Percentiles rank a stretch among this genome's conserved stretches.
phyloP scores from a whole-genome alignment of 2,113 vertebrate genomes.

The Tringa solitaria region DNA sequence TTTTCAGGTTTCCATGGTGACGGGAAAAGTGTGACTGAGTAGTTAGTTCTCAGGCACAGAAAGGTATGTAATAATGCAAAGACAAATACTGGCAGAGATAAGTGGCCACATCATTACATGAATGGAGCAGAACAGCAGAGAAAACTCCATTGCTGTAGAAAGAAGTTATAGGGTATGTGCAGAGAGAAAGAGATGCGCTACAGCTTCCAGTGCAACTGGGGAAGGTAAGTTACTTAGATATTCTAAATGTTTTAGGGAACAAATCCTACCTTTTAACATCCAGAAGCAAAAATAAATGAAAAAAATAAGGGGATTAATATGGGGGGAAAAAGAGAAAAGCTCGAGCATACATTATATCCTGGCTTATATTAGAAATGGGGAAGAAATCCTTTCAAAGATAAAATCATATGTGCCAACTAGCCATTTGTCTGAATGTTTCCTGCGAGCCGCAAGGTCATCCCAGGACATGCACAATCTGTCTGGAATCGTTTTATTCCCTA shows the following conservation, averaged over 20 bases:
- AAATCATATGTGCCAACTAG: neutral
- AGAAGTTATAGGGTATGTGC: fast-evolving
- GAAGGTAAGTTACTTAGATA: neutral
- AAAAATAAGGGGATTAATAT: neutral
- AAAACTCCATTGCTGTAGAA: neutral
- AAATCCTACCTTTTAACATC: neutral
- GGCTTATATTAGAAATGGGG: neutral
- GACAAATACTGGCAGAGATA: neutral
- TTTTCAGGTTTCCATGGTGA: slow-evolving; percentile 33
- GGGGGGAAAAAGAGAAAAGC: fast-evolving
- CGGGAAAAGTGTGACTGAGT: neutral
- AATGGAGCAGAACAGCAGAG: neutral
- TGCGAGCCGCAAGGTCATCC: neutral
- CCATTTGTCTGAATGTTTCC: neutral
- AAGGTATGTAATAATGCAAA: neutral
- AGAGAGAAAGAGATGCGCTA: neutral
- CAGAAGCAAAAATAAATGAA: neutral
- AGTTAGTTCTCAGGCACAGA: neutral
- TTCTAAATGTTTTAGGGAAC: neutral
- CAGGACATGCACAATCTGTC: neutral
- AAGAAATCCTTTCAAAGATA: neutral
- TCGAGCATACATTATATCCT: neutral
- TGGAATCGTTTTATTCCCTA: fast-evolving
- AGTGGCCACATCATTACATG: neutral
- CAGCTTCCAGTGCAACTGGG: fast-evolving